Conservation (phyloP, 2,888 invertebrate genomes). For the Pseudococcus viburni region DNA sequence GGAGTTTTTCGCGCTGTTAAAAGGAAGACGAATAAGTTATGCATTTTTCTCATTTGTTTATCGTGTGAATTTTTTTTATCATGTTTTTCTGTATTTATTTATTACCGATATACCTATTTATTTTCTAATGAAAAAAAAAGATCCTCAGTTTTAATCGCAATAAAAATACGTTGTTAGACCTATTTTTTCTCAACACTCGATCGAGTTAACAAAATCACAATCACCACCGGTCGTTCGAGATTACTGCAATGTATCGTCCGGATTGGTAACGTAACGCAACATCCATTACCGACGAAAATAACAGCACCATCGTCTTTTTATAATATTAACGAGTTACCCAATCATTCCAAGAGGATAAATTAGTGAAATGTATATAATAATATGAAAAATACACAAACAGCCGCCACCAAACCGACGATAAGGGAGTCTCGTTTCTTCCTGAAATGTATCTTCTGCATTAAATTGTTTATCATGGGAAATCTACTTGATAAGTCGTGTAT, state of each 20-base stretch:
- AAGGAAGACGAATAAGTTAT: slow-evolving; percentile 53
- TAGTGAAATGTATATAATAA: slow-evolving; percentile 85
- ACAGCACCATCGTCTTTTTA: slow-evolving; percentile 69
- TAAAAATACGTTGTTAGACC: slow-evolving; percentile 35
- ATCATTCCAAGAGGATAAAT: background rate
- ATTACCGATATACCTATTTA: slow-evolving; percentile 11
- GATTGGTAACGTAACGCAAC: background rate
- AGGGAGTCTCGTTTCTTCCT: slow-evolving; percentile 95
- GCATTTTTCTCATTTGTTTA: slow-evolving; percentile 17
- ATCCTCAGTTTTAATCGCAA: slow-evolving; percentile 30
- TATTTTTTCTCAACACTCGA: background rate
- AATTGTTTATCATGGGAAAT: slow-evolving; percentile 87
- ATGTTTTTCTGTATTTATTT: slow-evolving; percentile 34
- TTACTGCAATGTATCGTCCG: background rate
- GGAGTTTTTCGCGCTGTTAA: slow-evolving; percentile 27
- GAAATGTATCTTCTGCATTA: slow-evolving; percentile 93
- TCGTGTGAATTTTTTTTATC: slow-evolving; percentile 42
- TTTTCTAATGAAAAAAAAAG: slow-evolving; percentile 23
- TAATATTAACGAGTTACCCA: background rate
- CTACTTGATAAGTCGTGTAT: slow-evolving; percentile 94
- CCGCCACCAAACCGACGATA: slow-evolving; percentile 90
- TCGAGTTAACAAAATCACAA: background rate
- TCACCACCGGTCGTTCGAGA: background rate
- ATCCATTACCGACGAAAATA: background rate
- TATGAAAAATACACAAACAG: slow-evolving; percentile 90